Evolutionary conservation across 2,797 vertebrate species (phyloP).

Genomic region (Sebastiscus tertius): DNA sequence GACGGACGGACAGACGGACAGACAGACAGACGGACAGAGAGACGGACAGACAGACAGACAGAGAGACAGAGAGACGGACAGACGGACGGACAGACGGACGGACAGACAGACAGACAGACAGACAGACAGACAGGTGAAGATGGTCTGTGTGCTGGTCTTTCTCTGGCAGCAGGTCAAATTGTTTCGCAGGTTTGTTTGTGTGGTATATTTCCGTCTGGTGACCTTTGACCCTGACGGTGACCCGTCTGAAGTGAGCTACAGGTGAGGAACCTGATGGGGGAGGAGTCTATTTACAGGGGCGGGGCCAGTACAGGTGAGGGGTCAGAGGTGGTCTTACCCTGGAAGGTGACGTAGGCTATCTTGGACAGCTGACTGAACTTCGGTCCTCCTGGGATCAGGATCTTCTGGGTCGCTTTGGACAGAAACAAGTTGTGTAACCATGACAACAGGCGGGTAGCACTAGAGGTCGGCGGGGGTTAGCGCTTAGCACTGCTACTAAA

Average conservation of each 20-base stretch:
- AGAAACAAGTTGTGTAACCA: conserved; percentile 44
- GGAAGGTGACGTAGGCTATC: conserved; percentile 77
- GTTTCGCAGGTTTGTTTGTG: not conserved
- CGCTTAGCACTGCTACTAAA: not conserved
- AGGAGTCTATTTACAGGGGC: not conserved
- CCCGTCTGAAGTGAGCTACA: too few species aligned
- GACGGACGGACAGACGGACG: rapidly evolving
- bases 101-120: not conserved
- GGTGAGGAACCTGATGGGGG: not conserved
- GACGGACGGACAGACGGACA: too few species aligned
- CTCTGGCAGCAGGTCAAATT: too few species aligned
- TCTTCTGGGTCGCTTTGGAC: conserved; percentile 75
- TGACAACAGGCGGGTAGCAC: not conserved
- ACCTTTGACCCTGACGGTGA: too few species aligned
- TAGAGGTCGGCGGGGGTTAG: not conserved
- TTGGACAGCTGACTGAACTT: conserved; percentile 79
- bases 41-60: too few species aligned
- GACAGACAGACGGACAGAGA: too few species aligned
- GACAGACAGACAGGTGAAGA: not conserved
- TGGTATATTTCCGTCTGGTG: not conserved
- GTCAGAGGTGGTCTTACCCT: conserved; percentile 73
- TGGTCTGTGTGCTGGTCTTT: not conserved
- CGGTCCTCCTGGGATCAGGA: conserved; percentile 80
- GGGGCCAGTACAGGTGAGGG: too few species aligned
- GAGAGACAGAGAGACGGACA: rapidly evolving